A percentile compares a stretch with the other conserved stretches of the same genome.
Evolutionary conservation across 1,140 invertebrate genomes (phyloP).

Genomic region (Drosophila rufa): DNA sequence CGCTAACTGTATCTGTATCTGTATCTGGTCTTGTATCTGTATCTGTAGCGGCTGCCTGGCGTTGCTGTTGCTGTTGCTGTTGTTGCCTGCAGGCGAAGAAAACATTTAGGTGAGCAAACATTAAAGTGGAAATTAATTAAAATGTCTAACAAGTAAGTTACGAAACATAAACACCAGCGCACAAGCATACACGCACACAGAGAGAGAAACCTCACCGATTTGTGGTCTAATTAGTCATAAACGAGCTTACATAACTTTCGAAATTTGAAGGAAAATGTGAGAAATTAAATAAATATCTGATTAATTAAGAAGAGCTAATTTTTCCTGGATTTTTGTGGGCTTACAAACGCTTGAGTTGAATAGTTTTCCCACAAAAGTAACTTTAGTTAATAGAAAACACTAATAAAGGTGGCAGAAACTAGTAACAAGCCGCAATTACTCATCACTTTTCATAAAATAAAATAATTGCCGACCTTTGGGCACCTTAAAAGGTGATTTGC

Average conservation of each 20-base stretch:
- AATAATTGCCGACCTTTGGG: too few species aligned
- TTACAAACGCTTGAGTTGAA: too few species aligned
- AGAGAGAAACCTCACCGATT: background rate
- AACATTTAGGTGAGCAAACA: constrained; percentile 64
- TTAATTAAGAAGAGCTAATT: too few species aligned
- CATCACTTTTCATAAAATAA: too few species aligned
- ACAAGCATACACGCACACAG: background rate
- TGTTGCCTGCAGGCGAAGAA: constrained; percentile 54
- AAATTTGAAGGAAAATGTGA: too few species aligned
- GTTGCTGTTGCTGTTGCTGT: constrained; percentile 22
- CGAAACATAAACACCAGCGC: constrained; percentile 22
- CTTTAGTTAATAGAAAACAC: too few species aligned
- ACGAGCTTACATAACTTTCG: too few species aligned
- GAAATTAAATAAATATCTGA: too few species aligned
- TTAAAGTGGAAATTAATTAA: constrained; percentile 70
- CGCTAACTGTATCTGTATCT: constrained; percentile 1
- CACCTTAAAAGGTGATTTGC: too few species aligned
- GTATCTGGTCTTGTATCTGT: constrained; percentile 12
- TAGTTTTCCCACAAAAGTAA: too few species aligned
- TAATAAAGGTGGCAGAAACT: too few species aligned
- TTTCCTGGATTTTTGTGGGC: background rate
- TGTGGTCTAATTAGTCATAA: too few species aligned
- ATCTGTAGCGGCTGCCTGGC: constrained; percentile 1
- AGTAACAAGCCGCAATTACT: background rate
- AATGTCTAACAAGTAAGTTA: constrained; percentile 47